Conservation (phyloP, 2,888 invertebrate species). For the Leptopilina syphax region DNA sequence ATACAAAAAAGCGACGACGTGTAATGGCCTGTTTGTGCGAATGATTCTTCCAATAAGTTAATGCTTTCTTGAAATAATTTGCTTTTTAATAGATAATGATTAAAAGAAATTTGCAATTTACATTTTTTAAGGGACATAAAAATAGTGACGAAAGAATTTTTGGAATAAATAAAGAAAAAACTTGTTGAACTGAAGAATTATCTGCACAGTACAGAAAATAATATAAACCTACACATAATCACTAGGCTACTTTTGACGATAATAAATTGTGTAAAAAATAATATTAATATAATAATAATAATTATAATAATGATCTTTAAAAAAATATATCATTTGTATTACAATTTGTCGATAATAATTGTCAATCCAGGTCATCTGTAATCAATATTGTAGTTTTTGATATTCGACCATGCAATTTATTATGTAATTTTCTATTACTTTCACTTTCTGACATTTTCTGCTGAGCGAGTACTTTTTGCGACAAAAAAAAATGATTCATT, state of each 20-base stretch:
- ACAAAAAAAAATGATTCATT: conserved; percentile 20
- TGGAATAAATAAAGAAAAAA: neutral
- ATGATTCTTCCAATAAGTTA: conserved; percentile 16
- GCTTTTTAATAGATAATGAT: neutral
- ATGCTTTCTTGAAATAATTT: conserved; percentile 2
- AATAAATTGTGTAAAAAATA: conserved; percentile 62
- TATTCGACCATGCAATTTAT: conserved; percentile 59
- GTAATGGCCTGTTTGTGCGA: conserved; percentile 64
- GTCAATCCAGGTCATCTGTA: neutral
- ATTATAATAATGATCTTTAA: conserved; percentile 55
- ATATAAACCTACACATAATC: conserved; percentile 72
- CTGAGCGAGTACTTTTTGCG: conserved; percentile 12
- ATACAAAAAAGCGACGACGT: conserved; percentile 67
- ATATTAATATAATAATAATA: conserved; percentile 56
- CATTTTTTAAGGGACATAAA: neutral
- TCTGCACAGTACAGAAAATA: conserved; percentile 59
- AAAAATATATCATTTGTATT: conserved; percentile 66
- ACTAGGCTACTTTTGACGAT: conserved; percentile 70
- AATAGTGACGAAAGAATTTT: too few relatives aligned
- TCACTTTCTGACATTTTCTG: conserved; percentile 32
- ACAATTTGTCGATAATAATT: conserved; percentile 49
- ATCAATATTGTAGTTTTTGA: conserved; percentile 29
- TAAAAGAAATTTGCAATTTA: neutral
- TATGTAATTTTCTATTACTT: conserved; percentile 53
- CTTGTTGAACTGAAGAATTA: conserved; percentile 56